A percentile compares a stretch with the other conserved stretches of the same genome.
Conservation (phyloP, 2,888 invertebrate species). For the Conops quadrifasciatus region DNA sequence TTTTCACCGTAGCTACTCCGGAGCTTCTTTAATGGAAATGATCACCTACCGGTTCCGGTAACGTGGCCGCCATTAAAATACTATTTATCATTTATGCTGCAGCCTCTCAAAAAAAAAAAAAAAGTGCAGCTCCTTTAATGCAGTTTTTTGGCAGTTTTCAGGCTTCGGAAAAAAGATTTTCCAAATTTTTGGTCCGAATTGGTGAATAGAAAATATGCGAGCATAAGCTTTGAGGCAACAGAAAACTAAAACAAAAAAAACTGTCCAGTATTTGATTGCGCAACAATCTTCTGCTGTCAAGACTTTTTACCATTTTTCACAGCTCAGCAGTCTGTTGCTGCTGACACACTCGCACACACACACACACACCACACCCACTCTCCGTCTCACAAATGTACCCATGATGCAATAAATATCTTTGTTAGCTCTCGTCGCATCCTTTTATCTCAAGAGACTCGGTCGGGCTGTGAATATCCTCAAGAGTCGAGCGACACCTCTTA, state of each 20-base stretch:
- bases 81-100: constrained; percentile 51
- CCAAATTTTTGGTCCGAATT: no score
- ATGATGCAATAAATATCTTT: background rate
- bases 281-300: constrained; percentile 14
- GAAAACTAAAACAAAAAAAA: background rate
- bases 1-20: background rate
- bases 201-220: no score
- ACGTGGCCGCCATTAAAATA: constrained; percentile 49
- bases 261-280: constrained; percentile 3
- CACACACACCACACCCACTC: background rate
- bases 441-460: background rate
- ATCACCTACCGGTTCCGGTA: background rate
- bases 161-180: background rate
- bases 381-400: background rate
- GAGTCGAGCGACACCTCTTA: background rate
- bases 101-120: background rate
- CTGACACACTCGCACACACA: background rate
- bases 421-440: background rate
- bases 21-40: background rate
- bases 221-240: no score
- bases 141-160: constrained; percentile 14
- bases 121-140: background rate
- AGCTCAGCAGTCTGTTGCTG: constrained; percentile 23
- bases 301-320: constrained; percentile 26
- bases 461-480: background rate